Evolutionary conservation across 2,888 invertebrate genomes (phyloP).

Genomic region (Leucania comma): DNA sequence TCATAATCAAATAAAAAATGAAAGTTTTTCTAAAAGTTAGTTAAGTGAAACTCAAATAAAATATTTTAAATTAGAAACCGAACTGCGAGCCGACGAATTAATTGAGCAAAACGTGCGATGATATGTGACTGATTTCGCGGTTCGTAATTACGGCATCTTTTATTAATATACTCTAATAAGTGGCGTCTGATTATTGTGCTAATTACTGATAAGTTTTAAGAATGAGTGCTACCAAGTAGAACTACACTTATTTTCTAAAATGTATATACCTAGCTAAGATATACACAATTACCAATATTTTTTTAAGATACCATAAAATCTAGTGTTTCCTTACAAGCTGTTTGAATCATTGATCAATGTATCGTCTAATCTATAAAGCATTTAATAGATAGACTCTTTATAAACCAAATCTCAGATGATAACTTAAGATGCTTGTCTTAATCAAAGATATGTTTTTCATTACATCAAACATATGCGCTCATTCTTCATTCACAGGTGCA

Average conservation of each 20-base stretch:
- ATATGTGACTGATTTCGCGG: slow-evolving; percentile 35
- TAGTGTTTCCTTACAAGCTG: neutral
- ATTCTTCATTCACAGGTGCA: neutral
- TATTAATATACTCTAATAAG: slow-evolving; percentile 34
- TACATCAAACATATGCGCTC: neutral
- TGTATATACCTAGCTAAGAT: neutral
- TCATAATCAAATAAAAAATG: neutral
- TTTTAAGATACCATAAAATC: neutral
- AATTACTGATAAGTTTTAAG: slow-evolving; percentile 14
- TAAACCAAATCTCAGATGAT: neutral
- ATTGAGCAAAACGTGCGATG: slow-evolving; percentile 52
- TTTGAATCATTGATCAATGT: neutral
- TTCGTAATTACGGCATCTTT: slow-evolving; percentile 36
- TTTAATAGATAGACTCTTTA: neutral
- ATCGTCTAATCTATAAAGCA: neutral
- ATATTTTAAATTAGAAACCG: slow-evolving; percentile 36
- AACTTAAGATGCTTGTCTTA: too few relatives aligned
- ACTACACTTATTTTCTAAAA: neutral
- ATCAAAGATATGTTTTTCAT: neutral
- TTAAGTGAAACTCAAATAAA: slow-evolving; percentile 22
- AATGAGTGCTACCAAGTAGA: neutral
- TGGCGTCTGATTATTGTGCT: slow-evolving; percentile 7
- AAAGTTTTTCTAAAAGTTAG: neutral
- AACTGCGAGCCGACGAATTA: slow-evolving; percentile 48
- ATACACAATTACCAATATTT: neutral